phyloP scores from a whole-genome alignment of 2,113 vertebrate genomes.

The Dicerorhinus sumatrensis region DNA sequence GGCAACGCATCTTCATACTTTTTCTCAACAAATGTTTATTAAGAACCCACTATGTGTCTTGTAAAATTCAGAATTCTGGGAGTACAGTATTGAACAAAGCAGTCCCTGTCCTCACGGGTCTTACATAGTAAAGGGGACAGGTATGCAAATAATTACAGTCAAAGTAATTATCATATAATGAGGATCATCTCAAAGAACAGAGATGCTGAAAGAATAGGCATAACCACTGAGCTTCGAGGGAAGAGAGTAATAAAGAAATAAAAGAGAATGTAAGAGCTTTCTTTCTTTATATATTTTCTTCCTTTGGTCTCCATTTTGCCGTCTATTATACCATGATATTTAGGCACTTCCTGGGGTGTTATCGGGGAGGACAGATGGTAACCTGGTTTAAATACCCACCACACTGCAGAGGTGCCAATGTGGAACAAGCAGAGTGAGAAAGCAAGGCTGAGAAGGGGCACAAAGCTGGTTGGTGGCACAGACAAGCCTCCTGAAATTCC shows the following conservation, averaged over 20 bases:
- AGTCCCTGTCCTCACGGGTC: not conserved
- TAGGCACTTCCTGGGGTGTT: not conserved
- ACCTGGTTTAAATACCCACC: not conserved
- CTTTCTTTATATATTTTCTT: not conserved
- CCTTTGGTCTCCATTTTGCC: not conserved
- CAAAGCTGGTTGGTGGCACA: not conserved
- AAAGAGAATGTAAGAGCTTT: no score
- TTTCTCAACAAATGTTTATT: not conserved
- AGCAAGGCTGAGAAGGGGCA: not conserved
- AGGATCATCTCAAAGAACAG: not conserved
- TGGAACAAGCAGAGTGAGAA: not conserved
- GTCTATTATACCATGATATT: not conserved
- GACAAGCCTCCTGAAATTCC: not conserved
- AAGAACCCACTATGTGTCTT: not conserved
- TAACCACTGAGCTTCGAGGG: not conserved
- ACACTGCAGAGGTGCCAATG: not conserved
- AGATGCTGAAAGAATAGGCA: not conserved
- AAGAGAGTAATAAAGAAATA: not conserved
- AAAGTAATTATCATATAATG: not conserved
- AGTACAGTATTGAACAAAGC: not conserved
- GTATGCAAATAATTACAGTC: not conserved
- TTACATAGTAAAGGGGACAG: not conserved
- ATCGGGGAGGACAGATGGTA: not conserved
- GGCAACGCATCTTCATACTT: not conserved
- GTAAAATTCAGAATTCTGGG: not conserved